Evolutionary conservation across 1,140 invertebrate genomes (phyloP).

Genomic region (Neotoxoptera formosana): DNA sequence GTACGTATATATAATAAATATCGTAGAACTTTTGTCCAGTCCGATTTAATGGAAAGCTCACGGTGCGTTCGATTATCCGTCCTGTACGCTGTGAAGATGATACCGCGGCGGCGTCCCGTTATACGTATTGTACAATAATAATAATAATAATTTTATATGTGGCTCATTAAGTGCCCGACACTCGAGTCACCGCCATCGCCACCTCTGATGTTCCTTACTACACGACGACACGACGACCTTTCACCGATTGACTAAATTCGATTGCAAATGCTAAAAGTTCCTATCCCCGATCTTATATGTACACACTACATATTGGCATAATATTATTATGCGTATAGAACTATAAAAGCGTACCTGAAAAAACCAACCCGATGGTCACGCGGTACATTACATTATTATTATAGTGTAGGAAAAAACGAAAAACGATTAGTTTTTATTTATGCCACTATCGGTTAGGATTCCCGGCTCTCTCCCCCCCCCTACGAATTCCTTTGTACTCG

Average conservation of each 20-base stretch:
- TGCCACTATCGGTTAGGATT: too few relatives aligned
- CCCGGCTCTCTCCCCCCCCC: too few relatives aligned
- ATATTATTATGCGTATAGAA: neutral
- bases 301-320: too few relatives aligned
- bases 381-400: too few relatives aligned
- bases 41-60: constrained; percentile 25
- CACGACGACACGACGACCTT: neutral
- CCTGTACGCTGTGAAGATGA: too few relatives aligned
- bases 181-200: neutral
- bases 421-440: neutral
- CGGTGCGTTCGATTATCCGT: neutral
- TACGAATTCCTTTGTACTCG: too few relatives aligned
- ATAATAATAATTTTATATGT: neutral
- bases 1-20: neutral
- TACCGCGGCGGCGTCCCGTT: neutral
- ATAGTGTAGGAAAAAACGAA: neutral
- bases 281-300: too few relatives aligned
- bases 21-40: constrained; percentile 9
- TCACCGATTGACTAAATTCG: neutral
- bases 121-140: neutral
- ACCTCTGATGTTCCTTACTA: neutral
- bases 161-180: neutral
- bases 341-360: neutral
- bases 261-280: too few relatives aligned
- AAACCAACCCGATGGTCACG: neutral